Evolutionary conservation across 2,797 vertebrate genomes (phyloP).

Genomic region (Lepus townsendii): DNA sequence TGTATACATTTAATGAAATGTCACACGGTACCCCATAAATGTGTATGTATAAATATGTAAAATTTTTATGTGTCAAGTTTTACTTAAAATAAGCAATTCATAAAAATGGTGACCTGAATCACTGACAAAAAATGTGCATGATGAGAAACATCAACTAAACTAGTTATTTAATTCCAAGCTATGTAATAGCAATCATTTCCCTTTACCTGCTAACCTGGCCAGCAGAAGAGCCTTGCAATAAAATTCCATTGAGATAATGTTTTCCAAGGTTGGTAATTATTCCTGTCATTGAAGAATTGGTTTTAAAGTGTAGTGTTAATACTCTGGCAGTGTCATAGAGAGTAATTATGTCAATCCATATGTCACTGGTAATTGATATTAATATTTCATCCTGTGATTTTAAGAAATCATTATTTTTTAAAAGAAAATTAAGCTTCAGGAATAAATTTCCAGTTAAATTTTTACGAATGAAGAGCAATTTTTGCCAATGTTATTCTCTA

Average conservation of each 20-base stretch:
- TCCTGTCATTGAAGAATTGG: background rate
- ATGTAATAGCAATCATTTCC: background rate
- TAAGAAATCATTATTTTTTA: background rate
- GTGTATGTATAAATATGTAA: no score
- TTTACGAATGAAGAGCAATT: background rate
- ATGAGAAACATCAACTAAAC: background rate
- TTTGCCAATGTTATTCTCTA: background rate
- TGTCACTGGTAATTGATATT: slow-evolving; percentile 10
- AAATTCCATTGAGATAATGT: background rate
- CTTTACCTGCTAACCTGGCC: background rate
- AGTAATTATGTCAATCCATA: slow-evolving; percentile 11
- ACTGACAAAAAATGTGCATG: background rate
- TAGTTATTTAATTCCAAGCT: background rate
- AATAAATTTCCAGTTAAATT: background rate
- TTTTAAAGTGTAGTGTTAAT: background rate
- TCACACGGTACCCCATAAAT: no score
- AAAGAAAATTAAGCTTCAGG: background rate
- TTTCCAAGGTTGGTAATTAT: background rate
- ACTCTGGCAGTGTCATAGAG: background rate
- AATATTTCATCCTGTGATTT: slow-evolving; percentile 59
- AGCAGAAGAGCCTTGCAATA: background rate
- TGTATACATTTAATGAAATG: no score
- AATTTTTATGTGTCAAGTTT: no score
- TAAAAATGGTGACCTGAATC: background rate
- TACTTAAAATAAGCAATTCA: background rate